Percentiles rank a stretch among this genome's conserved stretches.
Evolutionary conservation across 92 coral and sea anemone species (phyloP).

Genomic region (Siderastrea siderea): DNA sequence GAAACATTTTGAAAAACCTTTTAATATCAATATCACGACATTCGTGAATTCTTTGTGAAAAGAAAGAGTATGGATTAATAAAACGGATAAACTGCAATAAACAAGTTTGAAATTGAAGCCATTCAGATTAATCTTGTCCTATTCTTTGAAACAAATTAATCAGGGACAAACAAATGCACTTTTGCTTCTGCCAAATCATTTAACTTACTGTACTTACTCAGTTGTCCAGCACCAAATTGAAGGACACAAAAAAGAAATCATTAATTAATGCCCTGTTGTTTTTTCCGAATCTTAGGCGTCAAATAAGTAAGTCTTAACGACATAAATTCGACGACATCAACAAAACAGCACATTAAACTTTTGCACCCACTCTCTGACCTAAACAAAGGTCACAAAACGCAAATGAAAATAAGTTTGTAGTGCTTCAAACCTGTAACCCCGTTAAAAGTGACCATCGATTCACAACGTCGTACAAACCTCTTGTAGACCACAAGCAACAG

Average conservation of each 20-base stretch:
- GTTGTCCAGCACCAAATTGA: background rate
- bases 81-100: background rate
- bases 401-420: background rate
- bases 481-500: constrained; percentile 26
- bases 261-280: constrained; percentile 6
- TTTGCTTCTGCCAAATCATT: background rate
- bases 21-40: background rate
- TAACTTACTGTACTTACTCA: background rate
- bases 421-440: background rate
- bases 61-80: background rate
- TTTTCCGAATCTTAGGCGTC: background rate
- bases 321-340: background rate
- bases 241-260: background rate
- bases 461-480: background rate
- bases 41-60: background rate
- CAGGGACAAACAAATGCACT: background rate
- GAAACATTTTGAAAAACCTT: background rate
- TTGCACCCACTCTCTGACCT: background rate
- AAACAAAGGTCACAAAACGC: constrained; percentile 33
- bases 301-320: background rate
- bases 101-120: constrained; percentile 17
- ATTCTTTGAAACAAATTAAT: too few species aligned
- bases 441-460: background rate
- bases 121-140: background rate
- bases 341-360: background rate